A percentile compares a stretch with the other conserved stretches of the same genome.
Evolutionary conservation across 2,888 invertebrate genomes (phyloP).

Genomic region (Rhagium mordax): DNA sequence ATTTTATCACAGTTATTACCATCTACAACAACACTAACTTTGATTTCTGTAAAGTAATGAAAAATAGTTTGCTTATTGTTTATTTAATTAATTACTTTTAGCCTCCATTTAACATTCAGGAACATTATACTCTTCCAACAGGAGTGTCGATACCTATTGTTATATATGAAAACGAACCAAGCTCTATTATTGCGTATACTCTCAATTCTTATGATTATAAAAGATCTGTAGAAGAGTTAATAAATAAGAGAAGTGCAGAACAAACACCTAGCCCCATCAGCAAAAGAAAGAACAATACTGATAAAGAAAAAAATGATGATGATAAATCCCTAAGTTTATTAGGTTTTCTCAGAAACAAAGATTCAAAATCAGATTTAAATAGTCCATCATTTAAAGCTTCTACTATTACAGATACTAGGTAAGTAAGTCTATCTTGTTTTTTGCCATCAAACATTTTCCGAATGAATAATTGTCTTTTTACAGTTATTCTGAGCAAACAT

Average conservation of each 20-base stretch:
- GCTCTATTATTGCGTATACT: constrained; percentile 89
- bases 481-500: constrained; percentile 35
- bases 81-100: constrained; percentile 62
- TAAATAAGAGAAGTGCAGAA: constrained; percentile 60
- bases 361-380: constrained; percentile 54
- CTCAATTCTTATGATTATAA: constrained; percentile 83
- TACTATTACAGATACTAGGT: constrained; percentile 22
- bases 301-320: constrained; percentile 67
- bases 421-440: too few relatives aligned
- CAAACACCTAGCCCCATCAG: constrained; percentile 71
- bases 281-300: constrained; percentile 69
- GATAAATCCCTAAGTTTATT: constrained; percentile 65
- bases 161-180: constrained; percentile 85
- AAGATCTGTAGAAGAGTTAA: constrained; percentile 73
- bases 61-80: not conserved
- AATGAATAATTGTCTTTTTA: constrained; percentile 26
- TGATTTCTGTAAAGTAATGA: constrained; percentile 66
- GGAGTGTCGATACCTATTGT: constrained; percentile 77
- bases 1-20: constrained; percentile 80
- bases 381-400: constrained; percentile 23
- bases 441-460: too few relatives aligned
- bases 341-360: constrained; percentile 67
- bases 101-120: constrained; percentile 77
- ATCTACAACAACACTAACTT: constrained; percentile 70
- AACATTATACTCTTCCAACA: constrained; percentile 80